Conservation (phyloP, 1,140 invertebrate genomes). For the Lycorma delicatula region DNA sequence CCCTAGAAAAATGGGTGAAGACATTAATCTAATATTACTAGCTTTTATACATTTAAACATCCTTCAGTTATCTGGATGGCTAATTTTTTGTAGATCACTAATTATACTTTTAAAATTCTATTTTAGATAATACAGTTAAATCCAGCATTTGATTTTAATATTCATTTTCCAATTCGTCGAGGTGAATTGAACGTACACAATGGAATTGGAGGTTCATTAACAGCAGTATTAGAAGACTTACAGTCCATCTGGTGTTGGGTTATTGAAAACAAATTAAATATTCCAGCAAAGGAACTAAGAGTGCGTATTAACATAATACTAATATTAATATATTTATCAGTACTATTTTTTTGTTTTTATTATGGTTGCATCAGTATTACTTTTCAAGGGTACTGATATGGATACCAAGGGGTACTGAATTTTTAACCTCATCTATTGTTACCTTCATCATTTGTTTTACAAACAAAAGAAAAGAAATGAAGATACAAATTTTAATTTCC, state of each 20-base stretch:
- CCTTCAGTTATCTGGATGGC: no score
- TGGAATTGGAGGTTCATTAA: constrained; percentile 74
- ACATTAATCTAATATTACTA: no score
- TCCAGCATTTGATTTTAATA: constrained; percentile 64
- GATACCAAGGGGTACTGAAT: no score
- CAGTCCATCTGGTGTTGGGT: constrained; percentile 81
- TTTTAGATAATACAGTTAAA: constrained; percentile 57
- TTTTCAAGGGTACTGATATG: no score
- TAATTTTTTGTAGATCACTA: not conserved
- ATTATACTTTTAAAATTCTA: not conserved
- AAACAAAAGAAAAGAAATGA: no score
- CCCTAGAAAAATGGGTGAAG: no score
- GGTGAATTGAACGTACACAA: constrained; percentile 80
- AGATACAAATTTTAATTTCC: no score
- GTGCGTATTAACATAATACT: constrained; percentile 29
- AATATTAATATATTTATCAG: not conserved
- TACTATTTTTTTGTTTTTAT: constrained; percentile 11
- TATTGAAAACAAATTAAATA: constrained; percentile 64
- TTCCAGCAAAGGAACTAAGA: constrained; percentile 64
- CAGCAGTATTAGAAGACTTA: constrained; percentile 71
- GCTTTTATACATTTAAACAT: no score
- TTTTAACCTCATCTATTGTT: no score
- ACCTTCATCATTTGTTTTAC: no score
- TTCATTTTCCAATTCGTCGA: constrained; percentile 81
- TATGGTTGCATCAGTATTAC: no score